A percentile compares a stretch with the other conserved stretches of the same genome.
These are phyloP conservation scores for Lepidurus apus DNA, from an alignment of 1,140 invertebrate genomes.

Conservation along the genomic window DNA sequence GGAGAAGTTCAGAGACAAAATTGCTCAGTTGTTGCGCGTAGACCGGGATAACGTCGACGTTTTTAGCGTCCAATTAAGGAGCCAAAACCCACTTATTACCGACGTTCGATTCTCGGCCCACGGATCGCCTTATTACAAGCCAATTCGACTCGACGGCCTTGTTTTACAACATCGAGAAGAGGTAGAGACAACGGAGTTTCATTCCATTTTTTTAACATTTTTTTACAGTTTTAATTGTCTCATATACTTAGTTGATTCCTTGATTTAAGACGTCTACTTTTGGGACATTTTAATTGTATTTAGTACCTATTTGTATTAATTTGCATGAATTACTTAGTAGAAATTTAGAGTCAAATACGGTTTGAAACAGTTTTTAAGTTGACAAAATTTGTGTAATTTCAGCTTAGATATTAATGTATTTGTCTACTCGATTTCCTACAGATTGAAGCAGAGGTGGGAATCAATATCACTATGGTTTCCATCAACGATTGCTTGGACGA, in stretches of 20 bases:
- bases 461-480: constrained; percentile 94
- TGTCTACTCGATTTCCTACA: background rate
- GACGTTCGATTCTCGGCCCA: constrained; percentile 92
- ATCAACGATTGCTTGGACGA: constrained; percentile 96
- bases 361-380: no score
- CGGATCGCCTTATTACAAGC: constrained; percentile 91
- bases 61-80: constrained; percentile 84
- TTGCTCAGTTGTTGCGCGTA: constrained; percentile 74
- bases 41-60: constrained; percentile 87
- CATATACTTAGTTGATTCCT: no score
- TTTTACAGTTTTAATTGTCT: background rate
- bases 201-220: background rate
- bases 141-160: constrained; percentile 86
- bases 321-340: no score
- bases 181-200: constrained; percentile 44
- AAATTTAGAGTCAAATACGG: background rate
- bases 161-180: constrained; percentile 88
- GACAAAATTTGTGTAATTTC: no score
- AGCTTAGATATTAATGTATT: constrained; percentile 10
- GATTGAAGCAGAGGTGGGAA: constrained; percentile 87
- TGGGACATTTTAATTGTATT: no score
- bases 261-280: no score
- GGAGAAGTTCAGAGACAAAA: constrained; percentile 79
- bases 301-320: no score
- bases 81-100: constrained; percentile 78